Percentiles rank a stretch among this genome's conserved stretches.
Evolutionary conservation across 2,113 vertebrate genomes (phyloP).

Genomic region (Hipposideros armiger): DNA sequence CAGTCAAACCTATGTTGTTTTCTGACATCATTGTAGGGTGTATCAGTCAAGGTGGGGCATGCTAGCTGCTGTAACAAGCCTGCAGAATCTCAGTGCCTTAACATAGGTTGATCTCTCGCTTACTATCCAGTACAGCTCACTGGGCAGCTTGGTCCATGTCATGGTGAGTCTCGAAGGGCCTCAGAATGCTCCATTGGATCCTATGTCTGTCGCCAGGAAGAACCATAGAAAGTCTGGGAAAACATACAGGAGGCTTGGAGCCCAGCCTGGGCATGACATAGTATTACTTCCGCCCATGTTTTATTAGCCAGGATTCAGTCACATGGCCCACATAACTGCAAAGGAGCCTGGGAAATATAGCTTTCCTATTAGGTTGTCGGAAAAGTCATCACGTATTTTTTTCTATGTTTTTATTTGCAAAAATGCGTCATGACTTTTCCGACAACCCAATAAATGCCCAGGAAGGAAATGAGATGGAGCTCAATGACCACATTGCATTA

Average conservation of each 20-base stretch:
- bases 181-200: neutral
- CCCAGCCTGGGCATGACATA: neutral
- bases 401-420: no score
- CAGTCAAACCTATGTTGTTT: neutral
- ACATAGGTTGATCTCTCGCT: neutral
- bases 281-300: neutral
- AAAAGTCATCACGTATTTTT: no score
- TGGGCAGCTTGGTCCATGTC: neutral
- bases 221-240: neutral
- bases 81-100: neutral
- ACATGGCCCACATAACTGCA: neutral
- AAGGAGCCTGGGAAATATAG: neutral
- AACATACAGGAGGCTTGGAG: neutral
- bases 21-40: neutral
- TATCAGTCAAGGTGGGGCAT: neutral
- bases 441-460: neutral
- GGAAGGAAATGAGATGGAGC: neutral
- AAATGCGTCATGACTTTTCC: no score
- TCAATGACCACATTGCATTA: neutral
- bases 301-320: conserved; percentile 25
- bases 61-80: neutral
- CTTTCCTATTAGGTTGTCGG: neutral
- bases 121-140: neutral
- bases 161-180: neutral
- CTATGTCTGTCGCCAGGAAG: neutral